A percentile compares a stretch with the other conserved stretches of the same genome.
Evolutionary conservation across 2,888 invertebrate species (phyloP).

Genomic region (Pediacus dermestoides): DNA sequence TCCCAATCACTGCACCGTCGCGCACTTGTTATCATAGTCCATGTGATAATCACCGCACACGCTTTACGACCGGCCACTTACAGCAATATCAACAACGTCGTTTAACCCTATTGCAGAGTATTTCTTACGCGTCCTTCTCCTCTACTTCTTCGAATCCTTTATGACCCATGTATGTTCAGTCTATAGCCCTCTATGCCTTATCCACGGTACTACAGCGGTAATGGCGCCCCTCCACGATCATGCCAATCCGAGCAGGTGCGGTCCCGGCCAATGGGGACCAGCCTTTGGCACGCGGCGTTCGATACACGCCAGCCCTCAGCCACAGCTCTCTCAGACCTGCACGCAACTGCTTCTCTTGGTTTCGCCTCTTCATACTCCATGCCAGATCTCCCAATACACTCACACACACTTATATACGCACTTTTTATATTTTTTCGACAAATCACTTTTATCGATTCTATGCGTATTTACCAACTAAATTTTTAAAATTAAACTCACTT

Average conservation of each 20-base stretch:
- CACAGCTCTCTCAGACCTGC: slow-evolving; percentile 17
- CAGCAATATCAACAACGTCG: slow-evolving; percentile 41
- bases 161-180: slow-evolving; percentile 81
- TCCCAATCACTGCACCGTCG: slow-evolving; percentile 44
- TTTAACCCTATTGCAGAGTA: slow-evolving; percentile 49
- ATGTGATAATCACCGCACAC: slow-evolving; percentile 34
- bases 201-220: slow-evolving; percentile 58
- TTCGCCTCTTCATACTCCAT: slow-evolving; percentile 1
- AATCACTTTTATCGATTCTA: no score
- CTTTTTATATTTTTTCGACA: no score
- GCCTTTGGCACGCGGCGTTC: slow-evolving; percentile 32
- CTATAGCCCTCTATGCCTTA: slow-evolving; percentile 80
- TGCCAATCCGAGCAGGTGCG: slow-evolving; percentile 55
- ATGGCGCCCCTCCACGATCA: slow-evolving; percentile 51
- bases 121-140: slow-evolving; percentile 58
- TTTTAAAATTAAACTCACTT: no score
- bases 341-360: slow-evolving; percentile 5
- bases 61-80: slow-evolving; percentile 43
- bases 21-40: slow-evolving; percentile 47
- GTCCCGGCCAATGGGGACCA: slow-evolving; percentile 49
- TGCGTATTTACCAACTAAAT: no score
- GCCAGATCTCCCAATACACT: slow-evolving; percentile 1
- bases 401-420: not conserved
- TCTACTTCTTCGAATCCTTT: slow-evolving; percentile 76
- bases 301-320: slow-evolving; percentile 25